Conservation (phyloP, 2,113 vertebrate species). For the Rhinogobius similis region DNA sequence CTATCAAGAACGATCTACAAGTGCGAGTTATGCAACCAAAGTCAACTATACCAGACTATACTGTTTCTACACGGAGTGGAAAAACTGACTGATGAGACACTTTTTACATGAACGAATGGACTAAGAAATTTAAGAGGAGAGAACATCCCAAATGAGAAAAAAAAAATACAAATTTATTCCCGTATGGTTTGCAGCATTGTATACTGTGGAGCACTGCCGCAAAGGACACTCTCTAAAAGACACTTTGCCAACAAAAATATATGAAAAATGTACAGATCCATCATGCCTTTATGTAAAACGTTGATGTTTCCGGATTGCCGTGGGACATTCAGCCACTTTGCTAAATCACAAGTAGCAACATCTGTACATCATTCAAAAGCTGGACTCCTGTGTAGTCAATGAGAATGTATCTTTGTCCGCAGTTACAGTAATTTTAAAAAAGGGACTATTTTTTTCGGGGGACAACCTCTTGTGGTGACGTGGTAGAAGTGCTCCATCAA, state of each 20-base stretch:
- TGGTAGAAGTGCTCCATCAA: slow-evolving; percentile 43
- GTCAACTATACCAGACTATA: slow-evolving; percentile 64
- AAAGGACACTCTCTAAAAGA: slow-evolving; percentile 58
- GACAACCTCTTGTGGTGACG: background rate
- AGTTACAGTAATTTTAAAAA: slow-evolving; percentile 18
- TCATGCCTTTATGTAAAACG: slow-evolving; percentile 58
- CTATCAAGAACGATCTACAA: slow-evolving; percentile 25
- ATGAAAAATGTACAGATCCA: slow-evolving; percentile 54
- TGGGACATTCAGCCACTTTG: slow-evolving; percentile 55
- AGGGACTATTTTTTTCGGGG: background rate
- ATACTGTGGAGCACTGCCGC: slow-evolving; percentile 73
- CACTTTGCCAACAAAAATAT: slow-evolving; percentile 50
- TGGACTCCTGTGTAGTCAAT: slow-evolving; percentile 55
- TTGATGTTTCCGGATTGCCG: slow-evolving; percentile 29
- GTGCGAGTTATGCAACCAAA: slow-evolving; percentile 74
- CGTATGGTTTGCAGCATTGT: slow-evolving; percentile 59
- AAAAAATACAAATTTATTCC: slow-evolving; percentile 34
- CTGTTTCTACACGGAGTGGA: slow-evolving; percentile 34
- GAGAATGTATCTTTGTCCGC: slow-evolving; percentile 68
- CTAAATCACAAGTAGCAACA: slow-evolving; percentile 75
- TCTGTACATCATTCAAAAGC: slow-evolving; percentile 47
- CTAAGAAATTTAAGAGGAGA: slow-evolving; percentile 24
- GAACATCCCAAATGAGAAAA: slow-evolving; percentile 28
- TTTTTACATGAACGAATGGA: slow-evolving; percentile 41
- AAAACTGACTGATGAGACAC: slow-evolving; percentile 44